Evolutionary conservation across 2,888 invertebrate species (phyloP), one percentile per base, ranked within the genome.

Genomic region (Ennomos quercinarius): DNA sequence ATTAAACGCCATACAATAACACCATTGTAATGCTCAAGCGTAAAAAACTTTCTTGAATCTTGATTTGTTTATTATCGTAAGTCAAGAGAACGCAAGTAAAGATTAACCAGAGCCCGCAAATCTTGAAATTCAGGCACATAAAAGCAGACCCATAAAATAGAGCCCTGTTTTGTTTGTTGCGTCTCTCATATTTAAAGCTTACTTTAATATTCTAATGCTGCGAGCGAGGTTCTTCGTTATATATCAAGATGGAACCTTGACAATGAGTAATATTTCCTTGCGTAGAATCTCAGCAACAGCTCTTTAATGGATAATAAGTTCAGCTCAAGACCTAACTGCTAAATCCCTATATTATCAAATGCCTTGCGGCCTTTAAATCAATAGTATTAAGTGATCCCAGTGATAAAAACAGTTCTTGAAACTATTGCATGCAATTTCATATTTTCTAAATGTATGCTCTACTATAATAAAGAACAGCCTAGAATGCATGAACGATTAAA

Each of bases 191-290:
- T 69, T 64, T 67, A 74, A 66, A 68, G 61, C 64, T 74, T 48
- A 71, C 70, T 72, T 72, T 70, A 74, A 70, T 64, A 72, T 65
- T 64, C 67, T 68, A 68, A 72, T 64, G 67, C 66, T 70, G 68
- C 57, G 67, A 71, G 74, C 72, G 70, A 72, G 67, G 58, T 68
- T 70, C 68, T 71, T 72, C 71, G 73, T 74, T 76, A 71, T 76
- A 61, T 70, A 76, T 75, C 72, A 67, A 70, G 71, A 77, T 73
- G 74, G 72, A 71, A 71, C 73, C 69, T 79, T 79, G 83, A 83
- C 83, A 74, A 78, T 83, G 81, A 84, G 75, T 83, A 81, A 83
- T 83, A 78, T 79, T 78, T 77, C 67, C 76, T 76, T 76, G 78
- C 74, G 70, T 72, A 66, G 73, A 82, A 81, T 81, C 78, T 78